phyloP scores from a whole-genome alignment of 2,888 invertebrate genomes.

The Rosalia funebris region DNA sequence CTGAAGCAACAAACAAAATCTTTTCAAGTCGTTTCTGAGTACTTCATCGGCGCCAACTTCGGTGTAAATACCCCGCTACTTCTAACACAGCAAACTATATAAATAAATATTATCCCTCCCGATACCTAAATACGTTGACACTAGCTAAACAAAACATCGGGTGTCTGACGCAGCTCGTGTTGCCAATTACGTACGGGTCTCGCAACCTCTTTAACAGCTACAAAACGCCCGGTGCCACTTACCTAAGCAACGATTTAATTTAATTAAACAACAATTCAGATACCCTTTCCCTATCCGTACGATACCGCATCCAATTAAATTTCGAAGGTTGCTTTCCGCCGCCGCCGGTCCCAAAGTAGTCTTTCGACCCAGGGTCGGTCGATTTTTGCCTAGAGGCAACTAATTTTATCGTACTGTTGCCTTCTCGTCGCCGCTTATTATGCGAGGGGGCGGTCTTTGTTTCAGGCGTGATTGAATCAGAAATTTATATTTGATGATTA shows the following conservation, averaged over 20 bases:
- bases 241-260: conserved; percentile 4
- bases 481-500: too few relatives aligned
- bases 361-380: neutral
- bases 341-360: neutral
- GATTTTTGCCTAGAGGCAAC: neutral
- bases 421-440: too few relatives aligned
- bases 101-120: too few relatives aligned
- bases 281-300: neutral
- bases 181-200: neutral
- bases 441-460: too few relatives aligned
- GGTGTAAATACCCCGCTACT: too few relatives aligned
- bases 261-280: conserved; percentile 4
- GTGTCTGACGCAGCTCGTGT: neutral
- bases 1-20: too few relatives aligned
- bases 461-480: too few relatives aligned
- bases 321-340: neutral
- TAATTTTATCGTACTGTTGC: neutral
- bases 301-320: conserved; percentile 1
- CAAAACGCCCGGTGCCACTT: neutral
- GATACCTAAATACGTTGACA: too few relatives aligned
- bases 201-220: conserved; percentile 2
- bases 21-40: too few relatives aligned
- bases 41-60: too few relatives aligned
- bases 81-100: too few relatives aligned
- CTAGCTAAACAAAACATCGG: neutral